A percentile compares a stretch with the other conserved stretches of the same genome.
phyloP scores from a whole-genome alignment of 1,140 invertebrate species.

The Calliopsis andreniformis region DNA sequence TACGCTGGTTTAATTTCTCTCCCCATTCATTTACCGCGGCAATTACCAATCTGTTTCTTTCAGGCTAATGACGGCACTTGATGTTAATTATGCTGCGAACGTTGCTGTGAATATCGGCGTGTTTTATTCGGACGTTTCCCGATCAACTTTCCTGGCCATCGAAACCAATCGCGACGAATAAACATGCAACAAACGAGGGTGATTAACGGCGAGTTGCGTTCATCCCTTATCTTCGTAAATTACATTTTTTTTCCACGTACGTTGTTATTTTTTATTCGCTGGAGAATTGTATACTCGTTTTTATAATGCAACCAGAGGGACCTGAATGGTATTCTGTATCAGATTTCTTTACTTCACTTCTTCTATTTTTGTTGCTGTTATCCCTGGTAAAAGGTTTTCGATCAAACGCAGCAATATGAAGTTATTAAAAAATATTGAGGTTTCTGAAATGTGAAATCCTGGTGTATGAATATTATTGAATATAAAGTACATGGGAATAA shows the following conservation, averaged over 20 bases:
- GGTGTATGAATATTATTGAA: too few species aligned
- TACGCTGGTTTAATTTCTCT: neutral
- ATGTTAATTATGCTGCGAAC: neutral
- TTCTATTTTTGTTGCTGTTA: too few species aligned
- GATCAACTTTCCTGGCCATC: neutral
- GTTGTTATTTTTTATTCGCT: too few species aligned
- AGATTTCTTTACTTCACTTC: too few species aligned
- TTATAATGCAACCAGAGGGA: too few species aligned
- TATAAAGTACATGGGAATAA: too few species aligned
- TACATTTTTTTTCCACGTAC: neutral
- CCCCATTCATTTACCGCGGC: conserved; percentile 14
- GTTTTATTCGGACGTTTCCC: neutral
- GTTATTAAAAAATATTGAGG: too few species aligned
- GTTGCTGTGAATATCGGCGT: neutral
- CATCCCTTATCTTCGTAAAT: neutral
- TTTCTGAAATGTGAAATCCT: too few species aligned
- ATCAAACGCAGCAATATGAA: too few species aligned
- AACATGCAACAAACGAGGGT: neutral
- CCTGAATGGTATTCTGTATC: too few species aligned
- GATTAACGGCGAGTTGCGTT: neutral
- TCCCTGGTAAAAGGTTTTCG: too few species aligned
- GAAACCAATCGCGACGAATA: neutral
- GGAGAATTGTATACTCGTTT: too few species aligned
- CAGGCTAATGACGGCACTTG: neutral
- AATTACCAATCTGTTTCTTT: conserved; percentile 26